A percentile compares a stretch with the other conserved stretches of the same genome.
Conservation (phyloP, 1,140 invertebrate species). For the Hydropsyche tenuis region DNA sequence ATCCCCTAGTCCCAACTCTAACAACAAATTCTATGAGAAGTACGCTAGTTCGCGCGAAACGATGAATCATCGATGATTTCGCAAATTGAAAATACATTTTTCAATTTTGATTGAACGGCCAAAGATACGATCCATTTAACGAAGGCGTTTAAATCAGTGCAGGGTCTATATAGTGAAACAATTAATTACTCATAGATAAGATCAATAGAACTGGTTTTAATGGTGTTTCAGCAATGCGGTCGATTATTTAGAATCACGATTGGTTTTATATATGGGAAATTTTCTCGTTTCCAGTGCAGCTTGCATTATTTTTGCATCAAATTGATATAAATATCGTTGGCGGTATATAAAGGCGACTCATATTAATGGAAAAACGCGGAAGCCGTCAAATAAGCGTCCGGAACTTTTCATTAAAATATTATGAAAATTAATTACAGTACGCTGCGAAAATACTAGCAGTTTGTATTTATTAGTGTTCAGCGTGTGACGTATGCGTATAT, state of each 20-base stretch:
- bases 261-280: no score
- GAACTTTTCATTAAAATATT: conserved; percentile 33
- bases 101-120: no score
- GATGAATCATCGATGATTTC: background rate
- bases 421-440: conserved; percentile 34
- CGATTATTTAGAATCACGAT: no score
- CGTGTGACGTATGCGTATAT: conserved; percentile 1
- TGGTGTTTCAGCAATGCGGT: no score
- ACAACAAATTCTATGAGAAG: no score
- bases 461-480: conserved; percentile 9
- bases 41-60: conserved; percentile 27
- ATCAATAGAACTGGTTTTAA: no score
- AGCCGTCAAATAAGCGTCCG: conserved; percentile 34
- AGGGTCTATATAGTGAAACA: no score
- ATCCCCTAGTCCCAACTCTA: conserved; percentile 6
- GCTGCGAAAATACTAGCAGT: conserved; percentile 18
- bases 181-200: no score
- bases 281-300: no score
- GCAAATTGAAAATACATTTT: background rate
- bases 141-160: no score
- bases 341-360: background rate
- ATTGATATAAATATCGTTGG: conserved; percentile 25
- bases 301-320: conserved; percentile 6
- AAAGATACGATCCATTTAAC: no score
- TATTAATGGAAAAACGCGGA: conserved; percentile 30